Percentiles rank a stretch among this genome's conserved stretches.
phyloP scores from a whole-genome alignment of 2,888 invertebrate species.

The Parochlus steinenii region DNA sequence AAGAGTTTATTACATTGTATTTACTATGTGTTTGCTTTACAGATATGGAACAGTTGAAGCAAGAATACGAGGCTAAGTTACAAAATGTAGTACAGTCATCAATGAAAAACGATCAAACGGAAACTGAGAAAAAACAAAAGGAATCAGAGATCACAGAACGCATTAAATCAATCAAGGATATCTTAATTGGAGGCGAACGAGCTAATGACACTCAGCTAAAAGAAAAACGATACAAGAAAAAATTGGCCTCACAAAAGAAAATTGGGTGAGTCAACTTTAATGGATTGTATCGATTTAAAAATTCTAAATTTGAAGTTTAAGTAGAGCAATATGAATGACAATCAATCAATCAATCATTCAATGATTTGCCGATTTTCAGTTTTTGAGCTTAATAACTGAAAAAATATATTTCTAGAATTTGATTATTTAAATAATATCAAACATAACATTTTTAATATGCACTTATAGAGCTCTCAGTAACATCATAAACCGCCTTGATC shows the following conservation, averaged over 20 bases:
- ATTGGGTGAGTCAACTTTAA: conserved; percentile 21
- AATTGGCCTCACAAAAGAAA: conserved; percentile 49
- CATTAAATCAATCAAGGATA: conserved; percentile 47
- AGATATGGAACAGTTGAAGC: conserved; percentile 19
- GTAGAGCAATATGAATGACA: no score
- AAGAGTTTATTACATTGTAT: background rate
- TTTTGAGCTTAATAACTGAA: no score
- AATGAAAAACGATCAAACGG: conserved; percentile 6
- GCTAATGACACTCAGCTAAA: conserved; percentile 53
- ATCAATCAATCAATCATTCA: no score
- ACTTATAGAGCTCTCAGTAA: conserved; percentile 38
- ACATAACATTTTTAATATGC: no score
- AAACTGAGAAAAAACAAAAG: conserved; percentile 2
- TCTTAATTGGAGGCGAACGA: conserved; percentile 66
- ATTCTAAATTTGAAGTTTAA: background rate
- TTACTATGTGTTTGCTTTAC: conserved; percentile 1
- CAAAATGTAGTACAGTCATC: conserved; percentile 15
- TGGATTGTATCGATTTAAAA: background rate
- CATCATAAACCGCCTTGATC: conserved; percentile 40
- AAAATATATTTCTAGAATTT: no score
- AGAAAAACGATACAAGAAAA: conserved; percentile 47
- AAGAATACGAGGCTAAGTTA: conserved; percentile 19
- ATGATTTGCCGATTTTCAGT: no score
- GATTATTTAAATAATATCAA: no score
- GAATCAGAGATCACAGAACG: conserved; percentile 19